A percentile compares a stretch with the other conserved stretches of the same genome.
Conservation (phyloP, 2,888 invertebrate genomes). For the Idaea biselata region DNA sequence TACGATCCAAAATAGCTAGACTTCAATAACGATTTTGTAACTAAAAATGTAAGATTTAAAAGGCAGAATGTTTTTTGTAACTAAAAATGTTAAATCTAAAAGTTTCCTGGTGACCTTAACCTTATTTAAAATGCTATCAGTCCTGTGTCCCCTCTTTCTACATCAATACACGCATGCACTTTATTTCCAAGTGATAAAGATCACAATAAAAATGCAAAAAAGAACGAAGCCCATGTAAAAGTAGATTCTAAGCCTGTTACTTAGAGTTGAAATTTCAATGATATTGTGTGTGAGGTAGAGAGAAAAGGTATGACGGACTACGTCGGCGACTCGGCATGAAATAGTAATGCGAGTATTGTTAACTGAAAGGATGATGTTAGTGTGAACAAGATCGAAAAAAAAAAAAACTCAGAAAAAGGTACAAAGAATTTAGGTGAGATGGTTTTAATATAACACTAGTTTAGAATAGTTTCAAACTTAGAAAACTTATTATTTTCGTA, state of each 20-base stretch:
- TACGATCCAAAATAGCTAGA: not conserved
- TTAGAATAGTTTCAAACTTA: too few relatives aligned
- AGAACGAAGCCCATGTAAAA: constrained; percentile 10
- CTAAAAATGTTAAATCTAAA: constrained; percentile 13
- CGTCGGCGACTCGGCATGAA: constrained; percentile 61
- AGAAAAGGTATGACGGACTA: constrained; percentile 70
- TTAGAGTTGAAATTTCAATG: constrained; percentile 22
- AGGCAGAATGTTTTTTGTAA: constrained; percentile 14
- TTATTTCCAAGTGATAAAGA: constrained; percentile 29
- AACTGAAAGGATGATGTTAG: constrained; percentile 36
- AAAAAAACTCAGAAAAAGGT: too few relatives aligned
- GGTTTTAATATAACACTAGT: too few relatives aligned
- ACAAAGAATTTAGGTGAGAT: too few relatives aligned
- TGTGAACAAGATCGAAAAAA: constrained; percentile 40
- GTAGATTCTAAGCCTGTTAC: constrained; percentile 5
- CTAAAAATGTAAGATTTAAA: constrained; percentile 9
- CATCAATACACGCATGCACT: constrained; percentile 25
- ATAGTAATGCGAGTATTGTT: constrained; percentile 78
- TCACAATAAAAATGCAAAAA: constrained; percentile 36
- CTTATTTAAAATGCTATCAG: constrained; percentile 78
- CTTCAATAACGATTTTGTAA: constrained; percentile 8
- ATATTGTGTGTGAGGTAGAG: constrained; percentile 36
- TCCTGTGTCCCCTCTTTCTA: constrained; percentile 31
- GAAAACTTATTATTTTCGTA: too few relatives aligned
- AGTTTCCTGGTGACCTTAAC: constrained; percentile 68